phyloP scores from a whole-genome alignment of 1,140 invertebrate species.

The Cyrtorhinus lividipennis region DNA sequence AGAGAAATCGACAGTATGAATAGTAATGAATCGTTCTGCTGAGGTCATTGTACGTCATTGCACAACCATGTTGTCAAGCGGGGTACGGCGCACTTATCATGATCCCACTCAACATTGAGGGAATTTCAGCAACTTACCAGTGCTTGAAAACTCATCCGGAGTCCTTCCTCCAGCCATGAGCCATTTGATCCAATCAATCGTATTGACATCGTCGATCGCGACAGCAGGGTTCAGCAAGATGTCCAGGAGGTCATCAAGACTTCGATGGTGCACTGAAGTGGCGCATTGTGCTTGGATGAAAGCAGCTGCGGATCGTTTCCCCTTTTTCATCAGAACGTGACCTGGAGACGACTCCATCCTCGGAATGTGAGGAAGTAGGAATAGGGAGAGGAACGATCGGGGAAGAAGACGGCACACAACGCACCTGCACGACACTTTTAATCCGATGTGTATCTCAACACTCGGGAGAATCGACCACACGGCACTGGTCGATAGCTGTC shows the following conservation, averaged over 20 bases:
- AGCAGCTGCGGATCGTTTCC: constrained; percentile 57
- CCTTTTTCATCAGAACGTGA: constrained; percentile 58
- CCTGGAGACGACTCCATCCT: constrained; percentile 30
- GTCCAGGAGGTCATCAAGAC: constrained; percentile 63
- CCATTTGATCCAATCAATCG: constrained; percentile 86
- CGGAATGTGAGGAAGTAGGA: no score
- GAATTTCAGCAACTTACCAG: constrained; percentile 57
- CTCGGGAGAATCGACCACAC: no score
- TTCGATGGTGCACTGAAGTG: constrained; percentile 43
- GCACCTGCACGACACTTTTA: background rate
- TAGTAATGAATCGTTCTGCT: no score
- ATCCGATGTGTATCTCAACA: no score
- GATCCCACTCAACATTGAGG: no score
- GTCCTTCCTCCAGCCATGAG: constrained; percentile 80
- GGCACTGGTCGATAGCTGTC: no score
- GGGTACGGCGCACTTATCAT: no score
- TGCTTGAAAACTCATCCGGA: constrained; percentile 77
- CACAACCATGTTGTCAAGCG: no score
- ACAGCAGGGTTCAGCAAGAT: constrained; percentile 67
- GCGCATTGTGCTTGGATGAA: constrained; percentile 64
- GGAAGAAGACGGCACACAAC: background rate
- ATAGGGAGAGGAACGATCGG: background rate
- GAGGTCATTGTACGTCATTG: no score
- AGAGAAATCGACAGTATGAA: no score
- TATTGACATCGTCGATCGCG: constrained; percentile 74